Evolutionary conservation across 2,888 invertebrate genomes (phyloP).

Genomic region (Timandra comae): DNA sequence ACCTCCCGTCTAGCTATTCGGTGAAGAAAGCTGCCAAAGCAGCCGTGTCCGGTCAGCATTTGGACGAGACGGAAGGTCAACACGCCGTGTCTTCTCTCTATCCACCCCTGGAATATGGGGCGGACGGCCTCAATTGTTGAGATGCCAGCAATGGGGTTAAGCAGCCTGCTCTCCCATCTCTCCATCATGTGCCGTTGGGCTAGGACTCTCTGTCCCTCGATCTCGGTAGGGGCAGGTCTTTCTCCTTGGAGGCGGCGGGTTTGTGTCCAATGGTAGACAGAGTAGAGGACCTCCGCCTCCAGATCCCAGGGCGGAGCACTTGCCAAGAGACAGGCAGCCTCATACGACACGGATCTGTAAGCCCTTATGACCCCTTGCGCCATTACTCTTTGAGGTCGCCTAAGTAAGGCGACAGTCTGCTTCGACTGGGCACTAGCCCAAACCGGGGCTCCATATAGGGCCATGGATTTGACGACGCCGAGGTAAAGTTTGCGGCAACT

Average conservation of each 20-base stretch:
- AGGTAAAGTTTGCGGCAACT: too few relatives aligned
- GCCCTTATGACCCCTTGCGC: too few relatives aligned
- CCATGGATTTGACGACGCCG: conserved; percentile 1
- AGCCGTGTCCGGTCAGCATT: not conserved
- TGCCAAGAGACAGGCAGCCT: not conserved
- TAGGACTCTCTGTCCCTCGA: too few relatives aligned
- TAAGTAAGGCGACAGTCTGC: too few relatives aligned
- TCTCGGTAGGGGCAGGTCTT: too few relatives aligned
- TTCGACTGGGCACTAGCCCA: too few relatives aligned
- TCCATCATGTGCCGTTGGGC: not conserved
- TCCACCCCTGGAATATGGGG: not conserved
- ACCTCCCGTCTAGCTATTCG: not conserved
- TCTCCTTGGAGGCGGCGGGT: too few relatives aligned
- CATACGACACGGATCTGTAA: not conserved
- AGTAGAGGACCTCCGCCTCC: too few relatives aligned
- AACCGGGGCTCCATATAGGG: too few relatives aligned
- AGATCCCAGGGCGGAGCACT: not conserved
- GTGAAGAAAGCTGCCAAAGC: not conserved
- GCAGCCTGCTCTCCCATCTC: not conserved
- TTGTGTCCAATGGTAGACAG: too few relatives aligned
- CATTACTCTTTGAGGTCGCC: too few relatives aligned
- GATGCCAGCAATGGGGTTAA: not conserved
- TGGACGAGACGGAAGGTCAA: not conserved
- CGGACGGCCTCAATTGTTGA: not conserved
- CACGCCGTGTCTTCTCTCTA: not conserved